phyloP scores from a whole-genome alignment of 2,113 vertebrate genomes.

The Oreochromis aureus region DNA sequence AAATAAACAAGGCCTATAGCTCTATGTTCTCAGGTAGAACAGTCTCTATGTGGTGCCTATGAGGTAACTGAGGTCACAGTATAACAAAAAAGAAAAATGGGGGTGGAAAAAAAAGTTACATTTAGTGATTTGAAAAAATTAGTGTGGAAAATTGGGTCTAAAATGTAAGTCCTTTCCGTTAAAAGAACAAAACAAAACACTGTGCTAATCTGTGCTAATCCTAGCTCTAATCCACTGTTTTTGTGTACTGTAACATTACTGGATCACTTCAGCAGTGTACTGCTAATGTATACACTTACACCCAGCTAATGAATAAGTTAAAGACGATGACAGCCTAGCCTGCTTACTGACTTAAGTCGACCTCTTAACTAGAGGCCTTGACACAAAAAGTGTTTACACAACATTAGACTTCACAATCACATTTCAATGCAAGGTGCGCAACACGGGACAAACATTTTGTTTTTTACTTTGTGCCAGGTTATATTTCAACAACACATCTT shows the following conservation, averaged over 20 bases:
- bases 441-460: background rate
- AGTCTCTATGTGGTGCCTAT: background rate
- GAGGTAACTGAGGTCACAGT: conserved; percentile 33
- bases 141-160: background rate
- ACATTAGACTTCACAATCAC: conserved; percentile 24
- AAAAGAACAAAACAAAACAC: background rate
- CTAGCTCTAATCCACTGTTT: background rate
- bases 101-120: background rate
- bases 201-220: conserved; percentile 37
- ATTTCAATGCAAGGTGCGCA: conserved; percentile 18
- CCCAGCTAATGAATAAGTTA: conserved; percentile 48
- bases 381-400: background rate
- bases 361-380: background rate
- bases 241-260: conserved; percentile 12
- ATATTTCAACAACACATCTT: background rate
- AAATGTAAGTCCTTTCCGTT: background rate
- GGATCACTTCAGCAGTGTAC: conserved; percentile 4
- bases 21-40: conserved; percentile 3
- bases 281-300: conserved; percentile 45
- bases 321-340: background rate
- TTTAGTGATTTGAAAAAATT: background rate
- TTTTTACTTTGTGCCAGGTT: conserved; percentile 25
- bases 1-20: conserved; percentile 19
- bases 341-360: background rate
- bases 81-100: background rate